Conservation (phyloP, 2,888 invertebrate species). For the Agrochola litura region DNA sequence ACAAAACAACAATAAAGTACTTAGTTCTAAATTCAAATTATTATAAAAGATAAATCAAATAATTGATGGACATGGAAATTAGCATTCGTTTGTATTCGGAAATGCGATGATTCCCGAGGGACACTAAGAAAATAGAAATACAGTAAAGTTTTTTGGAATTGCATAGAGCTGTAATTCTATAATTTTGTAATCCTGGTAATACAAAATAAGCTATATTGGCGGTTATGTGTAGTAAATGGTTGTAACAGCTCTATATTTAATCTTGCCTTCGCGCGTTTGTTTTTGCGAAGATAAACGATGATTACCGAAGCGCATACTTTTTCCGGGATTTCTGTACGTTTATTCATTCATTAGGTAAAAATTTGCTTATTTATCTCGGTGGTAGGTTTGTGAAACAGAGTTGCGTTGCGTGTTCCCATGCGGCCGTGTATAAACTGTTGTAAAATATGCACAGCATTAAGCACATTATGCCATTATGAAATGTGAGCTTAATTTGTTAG, state of each 20-base stretch:
- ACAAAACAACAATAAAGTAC: too few relatives aligned
- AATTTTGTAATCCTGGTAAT: too few relatives aligned
- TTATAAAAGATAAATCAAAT: too few relatives aligned
- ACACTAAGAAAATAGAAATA: too few relatives aligned
- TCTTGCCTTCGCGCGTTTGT: background rate
- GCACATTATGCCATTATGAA: slow-evolving; percentile 4
- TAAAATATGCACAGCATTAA: slow-evolving; percentile 35
- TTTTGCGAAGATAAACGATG: background rate
- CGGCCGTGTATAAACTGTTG: background rate
- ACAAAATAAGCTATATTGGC: background rate
- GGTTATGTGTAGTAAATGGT: background rate
- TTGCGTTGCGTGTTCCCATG: slow-evolving; percentile 32
- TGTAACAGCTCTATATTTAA: background rate
- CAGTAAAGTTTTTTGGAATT: background rate
- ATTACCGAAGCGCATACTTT: background rate
- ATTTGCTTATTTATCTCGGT: background rate
- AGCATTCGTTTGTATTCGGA: too few relatives aligned
- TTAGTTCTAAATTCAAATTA: too few relatives aligned
- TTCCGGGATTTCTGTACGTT: slow-evolving; percentile 41
- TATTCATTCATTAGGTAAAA: slow-evolving; percentile 16
- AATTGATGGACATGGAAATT: too few relatives aligned
- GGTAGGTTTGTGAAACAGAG: background rate
- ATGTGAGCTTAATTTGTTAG: slow-evolving; percentile 3
- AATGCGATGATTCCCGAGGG: too few relatives aligned
- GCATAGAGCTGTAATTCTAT: background rate